Evolutionary conservation across 2,797 vertebrate genomes (phyloP).

Genomic region (Nannoperca obscura): DNA sequence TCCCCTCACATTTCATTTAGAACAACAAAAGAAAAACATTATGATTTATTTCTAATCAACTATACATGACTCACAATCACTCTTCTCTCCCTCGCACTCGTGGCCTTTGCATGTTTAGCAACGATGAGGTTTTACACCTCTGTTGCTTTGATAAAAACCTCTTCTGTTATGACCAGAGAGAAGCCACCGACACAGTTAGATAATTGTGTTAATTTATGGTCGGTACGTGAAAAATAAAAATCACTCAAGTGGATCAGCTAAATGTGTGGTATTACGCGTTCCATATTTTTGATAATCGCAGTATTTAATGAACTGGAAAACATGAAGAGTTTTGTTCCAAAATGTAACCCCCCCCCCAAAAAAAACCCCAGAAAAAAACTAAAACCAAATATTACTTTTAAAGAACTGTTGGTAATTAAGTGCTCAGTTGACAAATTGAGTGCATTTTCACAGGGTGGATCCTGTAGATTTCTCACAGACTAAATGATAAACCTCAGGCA

Average conservation of each 20-base stretch:
- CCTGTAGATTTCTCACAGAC: slow-evolving; percentile 52
- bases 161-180: slow-evolving; percentile 28
- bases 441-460: slow-evolving; percentile 48
- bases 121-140: slow-evolving; percentile 38
- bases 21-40: slow-evolving; percentile 5
- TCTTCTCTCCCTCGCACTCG: slow-evolving; percentile 29
- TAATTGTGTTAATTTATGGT: slow-evolving; percentile 45
- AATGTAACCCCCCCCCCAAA: slow-evolving; percentile 12
- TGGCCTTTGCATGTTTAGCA: slow-evolving; percentile 65
- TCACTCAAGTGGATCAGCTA: slow-evolving; percentile 49
- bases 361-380: slow-evolving; percentile 21
- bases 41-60: slow-evolving; percentile 7
- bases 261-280: slow-evolving; percentile 43
- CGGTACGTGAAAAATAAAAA: slow-evolving; percentile 38
- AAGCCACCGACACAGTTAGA: slow-evolving; percentile 43
- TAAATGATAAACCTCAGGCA: slow-evolving; percentile 77
- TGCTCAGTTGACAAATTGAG: slow-evolving; percentile 28
- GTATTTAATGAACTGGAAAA: slow-evolving; percentile 49
- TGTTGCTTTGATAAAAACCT: slow-evolving; percentile 44
- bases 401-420: slow-evolving; percentile 41
- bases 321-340: slow-evolving; percentile 62
- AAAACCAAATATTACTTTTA: slow-evolving; percentile 48
- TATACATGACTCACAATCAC: slow-evolving; percentile 35
- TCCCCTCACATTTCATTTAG: slow-evolving; percentile 2
- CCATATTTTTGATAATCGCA: slow-evolving; percentile 47